Evolutionary conservation across 2,888 invertebrate species (phyloP).

Genomic region (Trichopria drosophilae): DNA sequence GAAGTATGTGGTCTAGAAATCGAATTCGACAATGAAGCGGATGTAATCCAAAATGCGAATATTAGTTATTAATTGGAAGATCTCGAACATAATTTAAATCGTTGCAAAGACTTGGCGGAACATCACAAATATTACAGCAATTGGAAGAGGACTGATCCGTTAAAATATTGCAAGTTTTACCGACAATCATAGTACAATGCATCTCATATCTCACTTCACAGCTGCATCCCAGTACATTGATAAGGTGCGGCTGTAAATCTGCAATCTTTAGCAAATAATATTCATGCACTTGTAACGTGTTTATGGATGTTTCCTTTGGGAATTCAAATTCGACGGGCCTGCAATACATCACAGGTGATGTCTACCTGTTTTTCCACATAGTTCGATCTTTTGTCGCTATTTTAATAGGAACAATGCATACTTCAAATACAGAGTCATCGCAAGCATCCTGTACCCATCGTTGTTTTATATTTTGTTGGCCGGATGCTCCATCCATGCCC

Average conservation of each 20-base stretch:
- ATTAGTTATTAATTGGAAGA: background rate
- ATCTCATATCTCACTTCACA: background rate
- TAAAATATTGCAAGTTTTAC: conserved; percentile 7
- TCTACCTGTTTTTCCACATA: conserved; percentile 2
- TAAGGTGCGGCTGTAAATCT: background rate
- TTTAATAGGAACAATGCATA: background rate
- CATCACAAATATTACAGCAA: background rate
- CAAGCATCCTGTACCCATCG: background rate
- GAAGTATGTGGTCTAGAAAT: conserved; percentile 1
- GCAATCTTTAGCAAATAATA: background rate
- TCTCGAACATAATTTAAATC: no score
- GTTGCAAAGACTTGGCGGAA: no score
- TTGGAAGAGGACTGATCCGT: background rate
- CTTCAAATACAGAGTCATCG: background rate
- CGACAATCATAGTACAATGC: conserved; percentile 1
- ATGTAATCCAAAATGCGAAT: conserved; percentile 3
- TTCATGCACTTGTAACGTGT: background rate
- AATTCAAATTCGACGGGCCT: conserved; percentile 7
- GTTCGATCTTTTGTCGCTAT: background rate
- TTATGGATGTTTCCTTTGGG: background rate
- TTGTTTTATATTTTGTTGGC: conserved; percentile 13
- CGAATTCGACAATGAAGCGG: conserved; percentile 7
- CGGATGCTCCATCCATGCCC: conserved; percentile 15
- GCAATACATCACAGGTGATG: conserved; percentile 3
- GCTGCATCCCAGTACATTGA: background rate